Conservation (phyloP, 2,797 vertebrate genomes). For the Amphiprion clarkii region DNA sequence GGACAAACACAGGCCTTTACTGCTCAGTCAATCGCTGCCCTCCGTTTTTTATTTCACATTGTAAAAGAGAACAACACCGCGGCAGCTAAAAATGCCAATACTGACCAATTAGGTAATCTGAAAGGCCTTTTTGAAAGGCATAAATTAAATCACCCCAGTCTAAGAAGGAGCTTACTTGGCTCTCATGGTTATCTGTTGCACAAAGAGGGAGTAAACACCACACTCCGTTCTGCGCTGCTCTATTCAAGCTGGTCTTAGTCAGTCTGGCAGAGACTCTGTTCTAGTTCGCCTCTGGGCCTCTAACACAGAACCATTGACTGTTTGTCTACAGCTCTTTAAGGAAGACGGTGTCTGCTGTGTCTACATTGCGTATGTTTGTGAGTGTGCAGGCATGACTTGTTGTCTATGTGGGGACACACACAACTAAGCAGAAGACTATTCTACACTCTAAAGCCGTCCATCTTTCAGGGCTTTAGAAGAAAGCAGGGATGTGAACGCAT, state of each 20-base stretch:
- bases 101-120: slow-evolving; percentile 43
- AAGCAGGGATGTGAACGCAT: neutral
- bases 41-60: slow-evolving; percentile 27
- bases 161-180: slow-evolving; percentile 12
- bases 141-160: slow-evolving; percentile 11
- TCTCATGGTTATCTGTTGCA: slow-evolving; percentile 10
- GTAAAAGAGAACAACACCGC: slow-evolving; percentile 25
- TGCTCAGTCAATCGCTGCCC: slow-evolving; percentile 5
- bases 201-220: neutral
- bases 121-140: slow-evolving; percentile 41
- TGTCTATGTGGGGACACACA: neutral
- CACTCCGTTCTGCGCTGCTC: slow-evolving; percentile 1
- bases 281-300: slow-evolving; percentile 34
- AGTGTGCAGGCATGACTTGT: neutral
- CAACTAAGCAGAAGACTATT: neutral
- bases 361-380: neutral
- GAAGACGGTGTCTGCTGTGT: slow-evolving; percentile 2
- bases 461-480: neutral
- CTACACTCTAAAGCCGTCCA: neutral
- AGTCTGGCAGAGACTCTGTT: slow-evolving; percentile 15
- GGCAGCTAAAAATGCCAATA: slow-evolving; percentile 24
- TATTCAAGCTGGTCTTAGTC: slow-evolving; percentile 22
- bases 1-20: neutral
- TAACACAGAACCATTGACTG: slow-evolving; percentile 19
- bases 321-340: slow-evolving; percentile 21